Conservation (phyloP, 2,113 vertebrate genomes). For the Notarius quadriscutis region DNA sequence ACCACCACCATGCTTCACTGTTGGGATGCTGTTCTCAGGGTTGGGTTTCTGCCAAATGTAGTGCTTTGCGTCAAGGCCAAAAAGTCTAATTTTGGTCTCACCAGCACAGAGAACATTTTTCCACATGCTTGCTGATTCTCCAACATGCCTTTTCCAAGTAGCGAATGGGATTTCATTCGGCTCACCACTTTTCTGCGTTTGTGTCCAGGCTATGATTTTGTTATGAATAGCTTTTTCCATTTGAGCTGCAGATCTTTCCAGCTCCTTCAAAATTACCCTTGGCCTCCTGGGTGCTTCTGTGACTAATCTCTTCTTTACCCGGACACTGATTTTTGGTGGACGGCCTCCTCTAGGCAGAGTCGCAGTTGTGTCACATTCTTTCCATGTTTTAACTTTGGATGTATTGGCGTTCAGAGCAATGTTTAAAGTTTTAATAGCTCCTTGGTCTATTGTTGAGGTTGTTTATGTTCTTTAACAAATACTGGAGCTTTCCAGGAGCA, state of each 20-base stretch:
- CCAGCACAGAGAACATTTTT: neutral
- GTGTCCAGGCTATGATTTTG: neutral
- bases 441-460: neutral
- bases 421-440: neutral
- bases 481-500: neutral
- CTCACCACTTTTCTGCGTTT: neutral
- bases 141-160: neutral
- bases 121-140: neutral
- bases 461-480: neutral
- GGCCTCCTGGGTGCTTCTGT: neutral
- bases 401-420: neutral
- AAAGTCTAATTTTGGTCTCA: neutral
- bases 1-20: neutral
- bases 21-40: neutral
- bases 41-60: neutral
- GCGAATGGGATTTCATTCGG: neutral
- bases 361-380: neutral
- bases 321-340: neutral
- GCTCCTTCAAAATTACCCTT: neutral
- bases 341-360: neutral
- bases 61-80: neutral
- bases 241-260: neutral
- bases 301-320: neutral
- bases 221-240: neutral
- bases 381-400: neutral